Evolutionary conservation across 2,888 invertebrate genomes (phyloP).

Genomic region (Merodon equestris): DNA sequence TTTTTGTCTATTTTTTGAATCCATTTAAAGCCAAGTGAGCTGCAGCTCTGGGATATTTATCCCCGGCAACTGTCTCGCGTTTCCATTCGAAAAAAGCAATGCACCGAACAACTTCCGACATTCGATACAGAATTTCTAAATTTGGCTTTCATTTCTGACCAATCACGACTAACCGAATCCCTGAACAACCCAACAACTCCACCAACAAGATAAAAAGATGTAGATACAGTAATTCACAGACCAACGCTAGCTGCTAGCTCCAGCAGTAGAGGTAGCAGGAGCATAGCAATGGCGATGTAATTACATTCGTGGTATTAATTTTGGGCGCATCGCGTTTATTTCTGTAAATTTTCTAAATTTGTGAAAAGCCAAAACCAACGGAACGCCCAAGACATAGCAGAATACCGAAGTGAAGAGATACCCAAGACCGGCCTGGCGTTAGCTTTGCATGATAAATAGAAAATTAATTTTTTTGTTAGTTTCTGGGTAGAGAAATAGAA

Average conservation of each 20-base stretch:
- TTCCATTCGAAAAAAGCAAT: slow-evolving; percentile 30
- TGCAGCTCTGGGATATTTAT: slow-evolving; percentile 31
- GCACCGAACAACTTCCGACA: slow-evolving; percentile 49
- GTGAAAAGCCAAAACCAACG: slow-evolving; percentile 40
- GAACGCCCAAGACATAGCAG: too few species aligned
- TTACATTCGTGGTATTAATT: slow-evolving; percentile 50
- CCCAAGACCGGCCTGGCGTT: slow-evolving; percentile 27
- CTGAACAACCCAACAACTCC: too few species aligned
- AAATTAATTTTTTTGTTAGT: slow-evolving; percentile 19
- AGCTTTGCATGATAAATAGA: slow-evolving; percentile 39
- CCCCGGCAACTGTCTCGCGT: slow-evolving; percentile 41
- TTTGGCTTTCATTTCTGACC: slow-evolving; percentile 51
- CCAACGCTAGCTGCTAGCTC: slow-evolving; percentile 16
- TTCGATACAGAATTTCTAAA: slow-evolving; percentile 65
- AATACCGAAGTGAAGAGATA: too few species aligned
- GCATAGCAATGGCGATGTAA: slow-evolving; percentile 26
- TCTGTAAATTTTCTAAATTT: slow-evolving; percentile 54
- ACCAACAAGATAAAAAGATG: too few species aligned
- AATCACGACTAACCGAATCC: slow-evolving; percentile 1
- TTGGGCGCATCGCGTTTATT: slow-evolving; percentile 45
- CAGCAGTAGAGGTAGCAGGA: slow-evolving; percentile 19
- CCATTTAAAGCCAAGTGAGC: slow-evolving; percentile 17
- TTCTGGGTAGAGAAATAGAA: not conserved
- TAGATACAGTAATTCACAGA: too few species aligned
- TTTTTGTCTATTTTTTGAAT: too few species aligned